Percentiles rank a stretch among this genome's conserved stretches.
Evolutionary conservation across 2,113 vertebrate genomes (phyloP).

Genomic region (Carassius carassius): DNA sequence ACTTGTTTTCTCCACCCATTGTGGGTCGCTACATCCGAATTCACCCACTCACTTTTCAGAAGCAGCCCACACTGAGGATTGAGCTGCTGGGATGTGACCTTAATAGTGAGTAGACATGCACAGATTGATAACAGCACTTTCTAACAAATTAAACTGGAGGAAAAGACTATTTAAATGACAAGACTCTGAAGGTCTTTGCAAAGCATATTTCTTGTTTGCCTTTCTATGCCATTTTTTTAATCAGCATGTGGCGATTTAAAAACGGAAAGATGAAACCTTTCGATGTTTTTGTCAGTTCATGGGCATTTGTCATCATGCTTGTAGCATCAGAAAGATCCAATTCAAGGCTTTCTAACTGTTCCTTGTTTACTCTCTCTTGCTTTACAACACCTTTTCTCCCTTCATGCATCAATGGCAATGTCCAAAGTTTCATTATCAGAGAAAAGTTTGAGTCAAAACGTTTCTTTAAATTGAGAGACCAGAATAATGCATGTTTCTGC

Average conservation of each 20-base stretch:
- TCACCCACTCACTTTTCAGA: slow-evolving; percentile 73
- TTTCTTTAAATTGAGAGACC: too few species aligned
- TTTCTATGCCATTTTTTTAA: background rate
- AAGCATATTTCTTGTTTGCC: background rate
- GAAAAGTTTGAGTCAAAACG: background rate
- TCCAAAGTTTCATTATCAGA: background rate
- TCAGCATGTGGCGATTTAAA: background rate
- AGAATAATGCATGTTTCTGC: too few species aligned
- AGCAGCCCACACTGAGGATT: slow-evolving; percentile 82
- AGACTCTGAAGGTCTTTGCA: background rate
- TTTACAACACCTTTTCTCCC: background rate
- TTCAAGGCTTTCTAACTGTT: too few species aligned
- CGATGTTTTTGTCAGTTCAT: background rate
- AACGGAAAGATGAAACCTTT: background rate
- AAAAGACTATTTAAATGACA: too few species aligned
- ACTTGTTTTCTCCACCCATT: slow-evolving; percentile 82
- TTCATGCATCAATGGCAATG: background rate
- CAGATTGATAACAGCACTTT: background rate
- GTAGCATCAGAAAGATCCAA: too few species aligned
- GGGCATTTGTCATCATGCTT: too few species aligned
- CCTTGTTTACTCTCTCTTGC: too few species aligned
- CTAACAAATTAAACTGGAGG: too few species aligned
- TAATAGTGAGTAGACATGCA: slow-evolving; percentile 83
- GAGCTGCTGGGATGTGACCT: slow-evolving; percentile 93
- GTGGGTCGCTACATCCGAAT: slow-evolving; percentile 86